Evolutionary conservation across 2,797 vertebrate species (phyloP).

Genomic region (Ptychobarbus kaznakovi): DNA sequence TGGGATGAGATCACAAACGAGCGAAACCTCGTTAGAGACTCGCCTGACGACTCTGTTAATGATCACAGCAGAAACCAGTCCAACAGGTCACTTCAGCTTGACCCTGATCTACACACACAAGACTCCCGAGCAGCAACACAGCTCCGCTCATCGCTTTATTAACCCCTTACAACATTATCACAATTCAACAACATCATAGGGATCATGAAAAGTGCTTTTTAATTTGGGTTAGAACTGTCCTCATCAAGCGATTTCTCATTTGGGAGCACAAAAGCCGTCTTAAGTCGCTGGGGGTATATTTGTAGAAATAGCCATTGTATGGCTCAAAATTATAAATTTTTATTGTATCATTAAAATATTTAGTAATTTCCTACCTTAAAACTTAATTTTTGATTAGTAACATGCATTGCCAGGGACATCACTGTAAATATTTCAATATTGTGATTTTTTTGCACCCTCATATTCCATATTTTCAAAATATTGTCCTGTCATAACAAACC

Average conservation of each 20-base stretch:
- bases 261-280: too few species aligned
- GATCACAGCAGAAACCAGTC: not conserved
- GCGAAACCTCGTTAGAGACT: not conserved
- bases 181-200: not conserved
- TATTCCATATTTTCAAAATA: too few species aligned
- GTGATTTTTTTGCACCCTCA: too few species aligned
- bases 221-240: not conserved
- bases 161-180: not conserved
- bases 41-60: not conserved
- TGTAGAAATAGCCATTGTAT: too few species aligned
- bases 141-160: not conserved
- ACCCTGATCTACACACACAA: not conserved
- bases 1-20: slow-evolving; percentile 27
- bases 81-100: not conserved
- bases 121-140: not conserved
- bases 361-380: too few species aligned
- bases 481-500: too few species aligned
- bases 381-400: too few species aligned
- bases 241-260: not conserved
- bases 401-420: too few species aligned
- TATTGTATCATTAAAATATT: too few species aligned
- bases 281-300: too few species aligned
- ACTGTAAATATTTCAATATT: too few species aligned
- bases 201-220: not conserved
- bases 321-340: too few species aligned